A percentile compares a stretch with the other conserved stretches of the same genome.
Conservation (phyloP, 1,140 invertebrate species). For the Arion vulgaris region DNA sequence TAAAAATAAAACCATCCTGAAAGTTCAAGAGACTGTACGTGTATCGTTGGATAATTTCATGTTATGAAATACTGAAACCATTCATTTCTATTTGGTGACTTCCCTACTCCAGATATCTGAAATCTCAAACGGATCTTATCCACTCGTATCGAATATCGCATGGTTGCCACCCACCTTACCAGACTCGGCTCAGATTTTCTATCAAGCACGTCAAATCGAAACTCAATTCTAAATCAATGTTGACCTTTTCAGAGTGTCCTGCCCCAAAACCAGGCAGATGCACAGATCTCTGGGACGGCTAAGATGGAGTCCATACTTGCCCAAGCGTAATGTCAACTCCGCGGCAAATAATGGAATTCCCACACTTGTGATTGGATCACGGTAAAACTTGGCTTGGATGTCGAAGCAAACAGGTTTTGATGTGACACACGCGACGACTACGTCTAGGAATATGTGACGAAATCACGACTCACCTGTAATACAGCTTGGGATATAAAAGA, state of each 20-base stretch:
- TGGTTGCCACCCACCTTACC: not conserved
- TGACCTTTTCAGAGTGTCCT: not conserved
- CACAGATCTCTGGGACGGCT: not conserved
- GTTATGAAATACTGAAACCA: slow-evolving; percentile 1
- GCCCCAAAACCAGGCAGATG: slow-evolving; percentile 10
- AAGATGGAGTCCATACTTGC: slow-evolving; percentile 10
- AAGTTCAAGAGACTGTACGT: not conserved
- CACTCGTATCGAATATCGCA: not conserved
- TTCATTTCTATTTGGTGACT: not conserved
- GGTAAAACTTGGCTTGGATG: not conserved
- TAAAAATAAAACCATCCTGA: too few species aligned
- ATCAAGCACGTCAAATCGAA: slow-evolving; percentile 9
- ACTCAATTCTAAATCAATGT: not conserved
- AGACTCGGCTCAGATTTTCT: not conserved
- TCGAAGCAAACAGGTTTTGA: not conserved
- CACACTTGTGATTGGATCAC: slow-evolving; percentile 11
- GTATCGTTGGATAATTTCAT: slow-evolving; percentile 11
- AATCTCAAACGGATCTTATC: not conserved
- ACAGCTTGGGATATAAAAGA: too few species aligned
- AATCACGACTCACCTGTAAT: not conserved
- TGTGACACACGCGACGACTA: not conserved
- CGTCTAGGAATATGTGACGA: not conserved
- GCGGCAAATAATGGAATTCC: slow-evolving; percentile 16
- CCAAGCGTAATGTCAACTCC: not conserved
- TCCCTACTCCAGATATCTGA: not conserved